phyloP scores from a whole-genome alignment of 1,140 invertebrate species.

The Stenopsyche tienmushanensis region DNA sequence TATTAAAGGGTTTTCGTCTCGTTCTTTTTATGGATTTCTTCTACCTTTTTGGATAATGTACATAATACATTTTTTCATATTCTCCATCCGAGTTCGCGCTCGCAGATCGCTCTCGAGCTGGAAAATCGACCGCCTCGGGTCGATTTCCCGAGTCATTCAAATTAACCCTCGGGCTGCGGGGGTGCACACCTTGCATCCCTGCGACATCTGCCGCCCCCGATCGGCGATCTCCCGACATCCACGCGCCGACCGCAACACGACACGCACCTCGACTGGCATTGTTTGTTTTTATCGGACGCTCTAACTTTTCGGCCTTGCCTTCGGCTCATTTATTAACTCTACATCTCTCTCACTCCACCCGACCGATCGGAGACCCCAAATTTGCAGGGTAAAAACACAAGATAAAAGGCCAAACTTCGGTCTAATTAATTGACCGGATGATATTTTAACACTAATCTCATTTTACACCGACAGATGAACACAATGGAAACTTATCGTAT shows the following conservation, averaged over 20 bases:
- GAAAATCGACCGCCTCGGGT: background rate
- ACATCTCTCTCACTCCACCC: background rate
- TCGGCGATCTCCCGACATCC: too few species aligned
- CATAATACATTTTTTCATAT: slow-evolving; percentile 27
- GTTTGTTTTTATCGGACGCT: background rate
- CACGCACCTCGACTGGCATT: background rate
- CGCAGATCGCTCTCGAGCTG: too few species aligned
- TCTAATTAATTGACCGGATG: too few species aligned
- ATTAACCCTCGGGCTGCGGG: too few species aligned
- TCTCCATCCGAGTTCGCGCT: slow-evolving; percentile 17
- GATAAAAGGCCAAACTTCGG: too few species aligned
- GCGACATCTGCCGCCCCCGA: background rate
- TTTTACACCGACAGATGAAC: too few species aligned
- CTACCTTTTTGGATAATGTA: slow-evolving; percentile 26
- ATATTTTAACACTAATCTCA: too few species aligned
- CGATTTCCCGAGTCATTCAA: too few species aligned
- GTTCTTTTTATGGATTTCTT: slow-evolving; percentile 32
- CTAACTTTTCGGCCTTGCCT: background rate
- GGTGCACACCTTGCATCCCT: too few species aligned
- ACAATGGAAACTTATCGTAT: too few species aligned
- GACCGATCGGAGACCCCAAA: background rate
- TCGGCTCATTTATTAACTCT: background rate
- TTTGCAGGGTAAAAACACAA: too few species aligned
- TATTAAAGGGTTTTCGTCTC: slow-evolving; percentile 39
- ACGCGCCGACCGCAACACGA: background rate